A percentile compares a stretch with the other conserved stretches of the same genome.
Conservation (phyloP, 2,888 invertebrate species). For the Cinara cedri region DNA sequence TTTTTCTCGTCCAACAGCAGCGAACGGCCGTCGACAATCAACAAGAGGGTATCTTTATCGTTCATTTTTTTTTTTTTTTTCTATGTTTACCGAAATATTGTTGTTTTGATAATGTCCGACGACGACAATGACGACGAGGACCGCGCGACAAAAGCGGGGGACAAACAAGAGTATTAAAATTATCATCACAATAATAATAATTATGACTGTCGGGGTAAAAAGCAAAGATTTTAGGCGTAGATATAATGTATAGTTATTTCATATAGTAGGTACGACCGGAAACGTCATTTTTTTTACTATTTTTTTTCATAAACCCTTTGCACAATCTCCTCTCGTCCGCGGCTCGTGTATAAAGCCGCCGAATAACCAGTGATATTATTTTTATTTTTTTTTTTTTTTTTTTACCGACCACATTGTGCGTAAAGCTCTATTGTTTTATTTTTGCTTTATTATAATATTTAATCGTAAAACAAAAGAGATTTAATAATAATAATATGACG, state of each 20-base stretch:
- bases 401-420: slow-evolving; percentile 8
- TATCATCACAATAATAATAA: slow-evolving; percentile 7
- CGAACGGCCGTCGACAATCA: not conserved
- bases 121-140: slow-evolving; percentile 2
- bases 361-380: slow-evolving; percentile 12
- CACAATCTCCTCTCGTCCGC: not conserved
- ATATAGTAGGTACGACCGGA: slow-evolving; percentile 35
- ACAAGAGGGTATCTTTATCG: not conserved
- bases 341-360: too few species aligned
- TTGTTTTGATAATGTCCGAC: slow-evolving; percentile 6
- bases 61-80: slow-evolving; percentile 21
- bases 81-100: too few species aligned
- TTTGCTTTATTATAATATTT: slow-evolving; percentile 20
- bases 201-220: not conserved
- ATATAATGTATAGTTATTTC: slow-evolving; percentile 17
- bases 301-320: slow-evolving; percentile 13
- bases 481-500: not conserved
- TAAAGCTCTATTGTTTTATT: slow-evolving; percentile 28
- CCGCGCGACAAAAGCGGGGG: not conserved
- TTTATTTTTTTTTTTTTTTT: not conserved
- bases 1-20: not conserved
- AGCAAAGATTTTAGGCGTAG: slow-evolving; percentile 21
- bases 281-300: slow-evolving; percentile 17
- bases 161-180: slow-evolving; percentile 18
- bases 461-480: slow-evolving; percentile 27